Evolutionary conservation across 1,140 invertebrate genomes (phyloP).

Genomic region (Parapsyche elsis): DNA sequence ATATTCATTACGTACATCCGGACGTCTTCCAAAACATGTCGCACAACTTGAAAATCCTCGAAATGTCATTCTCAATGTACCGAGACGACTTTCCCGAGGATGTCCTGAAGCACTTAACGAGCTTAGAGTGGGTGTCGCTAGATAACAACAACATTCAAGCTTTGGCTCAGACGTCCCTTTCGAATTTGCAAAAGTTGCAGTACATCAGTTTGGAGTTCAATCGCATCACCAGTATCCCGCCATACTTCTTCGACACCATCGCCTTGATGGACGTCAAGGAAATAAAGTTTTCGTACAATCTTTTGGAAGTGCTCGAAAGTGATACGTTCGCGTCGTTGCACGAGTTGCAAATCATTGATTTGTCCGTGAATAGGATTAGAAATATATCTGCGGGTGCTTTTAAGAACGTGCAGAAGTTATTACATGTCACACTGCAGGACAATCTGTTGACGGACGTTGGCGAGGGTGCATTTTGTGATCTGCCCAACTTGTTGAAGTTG

Average conservation of each 20-base stretch:
- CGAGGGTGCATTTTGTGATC: slow-evolving; percentile 73
- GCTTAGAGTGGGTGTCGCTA: slow-evolving; percentile 84
- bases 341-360: slow-evolving; percentile 75
- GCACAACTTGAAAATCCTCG: slow-evolving; percentile 81
- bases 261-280: slow-evolving; percentile 81
- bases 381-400: slow-evolving; percentile 71
- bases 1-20: slow-evolving; percentile 80
- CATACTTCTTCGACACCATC: slow-evolving; percentile 74
- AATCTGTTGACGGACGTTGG: slow-evolving; percentile 74
- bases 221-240: slow-evolving; percentile 72
- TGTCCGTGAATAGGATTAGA: slow-evolving; percentile 78
- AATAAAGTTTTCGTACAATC: slow-evolving; percentile 81
- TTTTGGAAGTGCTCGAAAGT: slow-evolving; percentile 70
- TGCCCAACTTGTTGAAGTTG: slow-evolving; percentile 75
- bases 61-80: slow-evolving; percentile 86
- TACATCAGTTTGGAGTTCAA: slow-evolving; percentile 91
- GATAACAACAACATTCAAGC: slow-evolving; percentile 88
- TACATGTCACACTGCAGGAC: slow-evolving; percentile 76
- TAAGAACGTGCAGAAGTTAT: slow-evolving; percentile 73
- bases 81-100: slow-evolving; percentile 81
- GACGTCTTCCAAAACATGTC: slow-evolving; percentile 81
- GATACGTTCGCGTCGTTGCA: slow-evolving; percentile 74
- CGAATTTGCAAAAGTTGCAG: slow-evolving; percentile 74
- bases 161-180: slow-evolving; percentile 73
- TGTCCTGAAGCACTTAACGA: slow-evolving; percentile 75